Evolutionary conservation across 2,888 invertebrate species (phyloP), one percentile per base, ranked within the genome.

Genomic region (Dastarcus helophoroides): DNA sequence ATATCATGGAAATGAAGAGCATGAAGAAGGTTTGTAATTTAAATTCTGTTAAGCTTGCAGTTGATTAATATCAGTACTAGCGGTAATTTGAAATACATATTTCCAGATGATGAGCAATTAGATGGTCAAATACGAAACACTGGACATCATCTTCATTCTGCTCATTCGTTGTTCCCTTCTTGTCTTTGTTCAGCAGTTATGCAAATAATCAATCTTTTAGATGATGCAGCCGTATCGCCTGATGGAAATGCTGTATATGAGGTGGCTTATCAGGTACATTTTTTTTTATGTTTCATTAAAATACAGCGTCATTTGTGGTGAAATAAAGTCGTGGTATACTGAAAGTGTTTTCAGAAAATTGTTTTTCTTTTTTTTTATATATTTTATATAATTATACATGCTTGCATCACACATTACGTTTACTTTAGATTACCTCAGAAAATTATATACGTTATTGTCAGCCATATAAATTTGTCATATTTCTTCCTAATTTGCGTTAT

Each of bases 181-280:
- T 89, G 86, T 24, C 67, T 99, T 13, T 95, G 98, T 58, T 86
- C 93, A 0, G 90, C 95, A 0, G 93, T 94, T 0, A 81, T 97
- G 31, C 88, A 88, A 57, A 91, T 99, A 37, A 85, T 98, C 8
- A 80, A 86, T 46, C 70, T 97, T 31, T 64, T 99, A 27, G 95
- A 98, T 53, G 98, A 99, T 61, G 85, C 91, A 0, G 93, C 95
- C 2, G 94, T 98, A 3, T 88, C 91, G 1, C 68, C 75, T 2
- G 91, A 94, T 54, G 97, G 97, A 0, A 82, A 83, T 51, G 83
- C 89, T n/a, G 97, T 98, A 0, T 91, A 93, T 54, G 94, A 95
- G 68, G 83, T 93, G 2, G 91, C 97, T 31, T 91, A 91, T 60
- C 89, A 90, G 67, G 86, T 88, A 50, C 61, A 7, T 28, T 4